Conservation (phyloP, 2,797 vertebrate species). For the Anabas testudineus region DNA sequence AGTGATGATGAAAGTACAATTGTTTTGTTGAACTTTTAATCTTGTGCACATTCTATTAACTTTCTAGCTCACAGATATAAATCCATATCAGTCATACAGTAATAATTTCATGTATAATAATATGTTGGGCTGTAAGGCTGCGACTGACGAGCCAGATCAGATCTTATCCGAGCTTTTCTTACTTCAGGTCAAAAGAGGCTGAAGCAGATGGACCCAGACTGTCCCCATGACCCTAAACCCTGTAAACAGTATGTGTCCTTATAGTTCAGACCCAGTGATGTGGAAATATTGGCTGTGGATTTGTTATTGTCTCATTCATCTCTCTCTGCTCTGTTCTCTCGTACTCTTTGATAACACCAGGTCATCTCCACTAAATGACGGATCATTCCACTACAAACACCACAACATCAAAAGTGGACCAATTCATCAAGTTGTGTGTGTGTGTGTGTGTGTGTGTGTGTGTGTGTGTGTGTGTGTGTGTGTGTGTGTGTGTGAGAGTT, state of each 20-base stretch:
- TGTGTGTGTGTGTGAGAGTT: conserved; percentile 16
- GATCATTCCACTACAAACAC: conserved; percentile 69
- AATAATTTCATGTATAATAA: too few species aligned
- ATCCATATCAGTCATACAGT: too few species aligned
- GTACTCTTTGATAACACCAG: conserved; percentile 49
- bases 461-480: conserved; percentile 28
- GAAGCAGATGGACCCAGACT: too few species aligned
- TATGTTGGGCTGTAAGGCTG: too few species aligned
- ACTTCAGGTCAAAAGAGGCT: too few species aligned
- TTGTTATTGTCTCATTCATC: conserved; percentile 72
- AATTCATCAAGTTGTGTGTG: conserved; percentile 70
- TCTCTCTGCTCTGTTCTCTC: conserved; percentile 32
- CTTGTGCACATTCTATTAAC: too few species aligned
- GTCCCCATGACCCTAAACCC: neutral
- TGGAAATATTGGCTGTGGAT: conserved; percentile 73
- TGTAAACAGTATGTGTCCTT: conserved; percentile 17
- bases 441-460: conserved; percentile 19
- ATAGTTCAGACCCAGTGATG: conserved; percentile 59
- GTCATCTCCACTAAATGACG: conserved; percentile 73
- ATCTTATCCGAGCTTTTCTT: too few species aligned
- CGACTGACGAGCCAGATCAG: too few species aligned
- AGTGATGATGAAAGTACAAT: too few species aligned
- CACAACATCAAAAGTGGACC: conserved; percentile 52
- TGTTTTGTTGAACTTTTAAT: too few species aligned
- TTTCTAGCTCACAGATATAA: too few species aligned